Base-by-base conservation (phyloP, 2,797 vertebrate genomes). In the Toxotes lorentzi region DNA sequence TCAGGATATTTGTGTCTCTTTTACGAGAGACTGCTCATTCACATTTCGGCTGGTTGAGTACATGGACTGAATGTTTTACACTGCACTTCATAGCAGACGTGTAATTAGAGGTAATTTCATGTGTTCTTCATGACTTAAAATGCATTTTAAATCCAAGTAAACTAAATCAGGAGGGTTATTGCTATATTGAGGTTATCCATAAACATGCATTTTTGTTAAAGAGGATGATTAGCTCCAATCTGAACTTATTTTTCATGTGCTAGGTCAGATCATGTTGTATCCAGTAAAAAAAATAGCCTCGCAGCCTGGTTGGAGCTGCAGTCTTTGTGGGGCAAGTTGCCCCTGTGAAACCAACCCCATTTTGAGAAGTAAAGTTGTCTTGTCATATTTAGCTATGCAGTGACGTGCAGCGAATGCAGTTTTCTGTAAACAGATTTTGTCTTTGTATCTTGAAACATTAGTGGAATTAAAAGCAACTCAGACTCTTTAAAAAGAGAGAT, bases 291-390 rank as follows among this genome's bases (percentile, higher is more conserved):
- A 78, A 54, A 40, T 14, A 50, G 32, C 45, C 34, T 73, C 51
- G 30, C 51, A 69, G 48, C 50, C 71, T 54, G 58, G 59, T 50
- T 80, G 30, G 47, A 67, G 48, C 63, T 47, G 27, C 27, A 23
- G 34, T 19, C 40, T 85, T 83, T 81, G 56, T 81, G 65, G 75
- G 75, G 8, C 84, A 81, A 69, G 59, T 53, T 43, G 32, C 69
- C 63, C 60, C 57, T 51, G 8, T 85, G 80, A 85, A 65, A 81
- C 85, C 30, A 62, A 68, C 64, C 73, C 43, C 41, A 62, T 70
- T 84, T 45, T 50, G 7, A 61, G 23, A 73, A 56, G 23, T 76
- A 79, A 66, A 30, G 60, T 53, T 54, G 32, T 73, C 5, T 51
- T 41, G 21, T 78, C 47, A 38, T 65, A 62, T 73, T 74, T 12